Conservation (phyloP, 2,113 vertebrate species). For the Nymphicus hollandicus region DNA sequence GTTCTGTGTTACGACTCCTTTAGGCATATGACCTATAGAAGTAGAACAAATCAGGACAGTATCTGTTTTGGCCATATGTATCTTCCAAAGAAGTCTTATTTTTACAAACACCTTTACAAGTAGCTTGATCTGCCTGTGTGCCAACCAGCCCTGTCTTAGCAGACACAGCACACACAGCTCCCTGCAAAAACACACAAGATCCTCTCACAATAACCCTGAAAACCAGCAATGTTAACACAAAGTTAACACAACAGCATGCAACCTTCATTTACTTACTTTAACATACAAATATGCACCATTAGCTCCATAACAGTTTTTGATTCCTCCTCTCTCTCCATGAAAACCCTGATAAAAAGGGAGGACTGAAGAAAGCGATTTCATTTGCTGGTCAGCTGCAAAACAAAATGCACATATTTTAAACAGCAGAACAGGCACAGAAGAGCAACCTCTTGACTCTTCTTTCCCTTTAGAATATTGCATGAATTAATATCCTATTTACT, state of each 20-base stretch:
- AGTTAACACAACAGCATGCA: neutral
- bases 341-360: constrained; percentile 78
- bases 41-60: neutral
- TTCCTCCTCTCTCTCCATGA: constrained; percentile 78
- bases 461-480: neutral
- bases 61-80: neutral
- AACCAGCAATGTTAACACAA: neutral
- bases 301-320: constrained; percentile 87
- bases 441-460: neutral
- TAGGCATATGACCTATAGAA: neutral
- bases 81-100: neutral
- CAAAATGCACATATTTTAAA: neutral
- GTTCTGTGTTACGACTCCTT: neutral
- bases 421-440: neutral
- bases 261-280: constrained; percentile 70
- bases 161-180: neutral
- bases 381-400: constrained; percentile 78
- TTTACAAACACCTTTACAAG: neutral
- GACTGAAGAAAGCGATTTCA: constrained; percentile 85
- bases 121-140: neutral
- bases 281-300: constrained; percentile 75
- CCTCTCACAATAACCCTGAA: neutral
- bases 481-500: neutral
- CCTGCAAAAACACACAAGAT: neutral
- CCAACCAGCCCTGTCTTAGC: neutral